phyloP scores from a whole-genome alignment of 2,888 invertebrate species.

The Conchocele bisecta region DNA sequence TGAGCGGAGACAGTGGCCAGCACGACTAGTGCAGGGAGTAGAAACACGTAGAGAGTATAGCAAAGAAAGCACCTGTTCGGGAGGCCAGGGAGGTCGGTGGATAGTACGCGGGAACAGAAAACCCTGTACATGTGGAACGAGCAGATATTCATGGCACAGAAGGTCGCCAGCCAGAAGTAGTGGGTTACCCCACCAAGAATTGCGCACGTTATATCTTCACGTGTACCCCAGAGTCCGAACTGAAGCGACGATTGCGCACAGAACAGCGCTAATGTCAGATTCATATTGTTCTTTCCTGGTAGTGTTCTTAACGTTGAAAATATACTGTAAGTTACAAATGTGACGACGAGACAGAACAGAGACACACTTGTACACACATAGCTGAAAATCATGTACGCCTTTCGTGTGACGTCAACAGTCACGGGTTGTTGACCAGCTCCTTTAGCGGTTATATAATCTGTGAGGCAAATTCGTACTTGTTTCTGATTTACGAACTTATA shows the following conservation, averaged over 20 bases:
- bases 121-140: slow-evolving; percentile 61
- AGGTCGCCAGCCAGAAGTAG: slow-evolving; percentile 62
- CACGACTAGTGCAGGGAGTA: background rate
- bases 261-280: slow-evolving; percentile 51
- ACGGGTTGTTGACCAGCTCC: too few species aligned
- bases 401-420: too few species aligned
- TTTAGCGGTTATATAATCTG: too few species aligned
- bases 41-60: background rate
- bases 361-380: slow-evolving; percentile 46
- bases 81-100: background rate
- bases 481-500: too few species aligned
- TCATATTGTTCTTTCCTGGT: slow-evolving; percentile 65
- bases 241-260: slow-evolving; percentile 55
- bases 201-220: slow-evolving; percentile 14
- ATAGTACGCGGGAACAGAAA: slow-evolving; percentile 24
- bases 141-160: slow-evolving; percentile 60
- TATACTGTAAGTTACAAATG: slow-evolving; percentile 57
- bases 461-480: too few species aligned
- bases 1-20: background rate
- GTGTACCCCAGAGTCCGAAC: slow-evolving; percentile 36
- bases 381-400: slow-evolving; percentile 13
- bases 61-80: background rate
- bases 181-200: slow-evolving; percentile 55
- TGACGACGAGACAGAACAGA: slow-evolving; percentile 45
- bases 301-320: slow-evolving; percentile 53